Conservation (phyloP, 2,113 vertebrate genomes). For the Rhizomys pruinosus region DNA sequence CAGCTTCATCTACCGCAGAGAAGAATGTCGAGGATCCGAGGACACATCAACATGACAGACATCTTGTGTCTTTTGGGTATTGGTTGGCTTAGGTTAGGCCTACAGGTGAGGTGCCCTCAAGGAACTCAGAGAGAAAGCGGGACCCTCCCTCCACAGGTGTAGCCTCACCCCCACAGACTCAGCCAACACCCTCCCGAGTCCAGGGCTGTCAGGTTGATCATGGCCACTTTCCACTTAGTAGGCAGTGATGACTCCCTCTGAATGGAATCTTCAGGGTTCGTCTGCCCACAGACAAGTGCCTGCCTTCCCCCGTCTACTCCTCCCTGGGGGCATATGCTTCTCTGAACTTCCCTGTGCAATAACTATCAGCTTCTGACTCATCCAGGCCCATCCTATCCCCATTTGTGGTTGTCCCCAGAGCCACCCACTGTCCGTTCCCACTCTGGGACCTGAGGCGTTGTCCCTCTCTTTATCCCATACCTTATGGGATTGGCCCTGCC, state of each 20-base stretch:
- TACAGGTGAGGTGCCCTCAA: neutral
- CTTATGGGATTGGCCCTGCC: rapidly evolving
- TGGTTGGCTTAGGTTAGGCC: neutral
- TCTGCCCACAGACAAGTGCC: rapidly evolving
- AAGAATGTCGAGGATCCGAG: neutral
- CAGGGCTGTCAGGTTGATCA: neutral
- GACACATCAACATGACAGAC: rapidly evolving
- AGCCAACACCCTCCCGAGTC: neutral
- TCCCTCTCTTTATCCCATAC: neutral
- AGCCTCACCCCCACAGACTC: neutral
- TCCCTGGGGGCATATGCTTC: rapidly evolving
- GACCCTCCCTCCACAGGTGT: too few species aligned
- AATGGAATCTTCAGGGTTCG: rapidly evolving
- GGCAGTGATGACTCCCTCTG: neutral
- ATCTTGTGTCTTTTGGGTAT: too few species aligned
- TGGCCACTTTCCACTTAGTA: neutral
- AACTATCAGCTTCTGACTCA: neutral
- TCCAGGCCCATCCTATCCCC: neutral
- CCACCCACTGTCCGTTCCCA: neutral
- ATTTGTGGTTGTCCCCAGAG: rapidly evolving
- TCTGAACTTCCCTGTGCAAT: neutral
- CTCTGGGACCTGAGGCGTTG: neutral
- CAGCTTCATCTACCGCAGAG: neutral
- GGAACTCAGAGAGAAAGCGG: neutral
- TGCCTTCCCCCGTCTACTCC: too few species aligned